Conservation (phyloP, 2,113 vertebrate species). For the Campylomormyrus numenius region DNA sequence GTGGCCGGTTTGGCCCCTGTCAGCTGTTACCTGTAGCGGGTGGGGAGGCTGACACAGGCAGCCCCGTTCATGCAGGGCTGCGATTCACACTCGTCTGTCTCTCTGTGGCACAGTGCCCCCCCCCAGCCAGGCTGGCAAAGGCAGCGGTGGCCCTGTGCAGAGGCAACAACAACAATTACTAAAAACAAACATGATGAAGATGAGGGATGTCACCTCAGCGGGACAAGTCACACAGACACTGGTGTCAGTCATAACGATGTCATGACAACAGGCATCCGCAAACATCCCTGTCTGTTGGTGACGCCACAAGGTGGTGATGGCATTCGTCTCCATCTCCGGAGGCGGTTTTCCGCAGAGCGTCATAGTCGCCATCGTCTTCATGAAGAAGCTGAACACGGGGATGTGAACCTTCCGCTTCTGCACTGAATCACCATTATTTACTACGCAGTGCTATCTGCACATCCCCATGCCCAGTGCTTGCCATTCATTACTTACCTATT, state of each 20-base stretch:
- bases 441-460: background rate
- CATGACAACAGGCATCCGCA: background rate
- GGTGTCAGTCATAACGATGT: background rate
- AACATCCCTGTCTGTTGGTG: background rate
- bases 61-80: constrained; percentile 70
- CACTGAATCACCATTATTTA: background rate
- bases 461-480: background rate
- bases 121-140: constrained; percentile 66
- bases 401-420: background rate
- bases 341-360: background rate
- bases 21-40: constrained; percentile 59
- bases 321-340: background rate
- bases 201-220: background rate
- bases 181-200: background rate
- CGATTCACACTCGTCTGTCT: constrained; percentile 66
- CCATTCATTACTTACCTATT: background rate
- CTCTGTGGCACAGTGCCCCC: constrained; percentile 64
- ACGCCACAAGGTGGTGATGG: background rate
- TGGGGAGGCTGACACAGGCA: constrained; percentile 66
- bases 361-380: background rate
- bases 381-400: background rate
- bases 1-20: background rate
- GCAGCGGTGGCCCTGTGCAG: constrained; percentile 60
- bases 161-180: background rate
- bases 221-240: background rate